Evolutionary conservation across 2,888 invertebrate genomes (phyloP), one percentile per base, ranked within the genome.

Genomic region (Seira ritae): DNA sequence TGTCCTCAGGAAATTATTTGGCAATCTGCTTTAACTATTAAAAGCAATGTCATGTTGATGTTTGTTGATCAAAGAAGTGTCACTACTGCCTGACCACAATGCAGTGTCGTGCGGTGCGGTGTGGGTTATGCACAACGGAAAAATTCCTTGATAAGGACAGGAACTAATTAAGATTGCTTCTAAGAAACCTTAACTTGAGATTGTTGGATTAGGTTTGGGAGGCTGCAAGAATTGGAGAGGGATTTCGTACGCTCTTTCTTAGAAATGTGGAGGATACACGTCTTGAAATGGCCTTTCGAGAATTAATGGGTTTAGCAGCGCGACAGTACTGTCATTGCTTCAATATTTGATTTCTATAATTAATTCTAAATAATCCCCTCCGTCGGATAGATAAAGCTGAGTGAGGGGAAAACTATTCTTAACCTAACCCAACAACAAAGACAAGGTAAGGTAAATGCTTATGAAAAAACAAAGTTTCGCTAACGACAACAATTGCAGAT

Each of bases 141-240:
- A 24, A 69, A 62, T 62, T 73, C 62, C 73, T 19, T 62, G 12
- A 55, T 67, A 66, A 79, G 79, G 79, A 79, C 67, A 79, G 55
- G 60, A 67, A 73, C 67, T 72, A 73, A 73, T 72, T 73, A 73
- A 55, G 55, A 2, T 17, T 55, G 17, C 12, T n/a, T 55, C 1
- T 55, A 55, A 55, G 42, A 31, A 31, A 31, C 31, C 31, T 31
- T 31, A 31, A 31, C 31, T 31, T 31, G 31, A 31, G 8, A 31
- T 31, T 31, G 31, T 31, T 31, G 31, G 2, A 31, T 2, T 31
- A 31, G 55, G 15, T 55, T 31, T 31, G 31, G 8, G 31, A 4
- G 31, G 31, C 31, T 31, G 2, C 8, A 8, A 8, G 31, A 31
- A 31, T 31, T 31, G 8, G 8, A 31, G 31, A 31, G 2, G 31